Evolutionary conservation across 2,888 invertebrate genomes (phyloP), one percentile per base, ranked within the genome.

Genomic region (Cheilosia grossa): DNA sequence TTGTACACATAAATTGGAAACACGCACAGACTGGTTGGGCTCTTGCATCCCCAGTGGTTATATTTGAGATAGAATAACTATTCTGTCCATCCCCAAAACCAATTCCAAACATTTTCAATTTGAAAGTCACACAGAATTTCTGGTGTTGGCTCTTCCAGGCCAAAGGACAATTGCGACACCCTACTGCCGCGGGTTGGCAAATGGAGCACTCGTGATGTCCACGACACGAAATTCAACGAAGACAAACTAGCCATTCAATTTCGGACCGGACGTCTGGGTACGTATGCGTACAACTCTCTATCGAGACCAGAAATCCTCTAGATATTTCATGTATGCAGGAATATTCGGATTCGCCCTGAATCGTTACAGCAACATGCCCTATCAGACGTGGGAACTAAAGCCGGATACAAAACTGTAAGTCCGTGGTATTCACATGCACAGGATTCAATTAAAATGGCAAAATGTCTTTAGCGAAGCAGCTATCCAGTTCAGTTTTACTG

Each of bases 311-410:
- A 15, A 33, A 53, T 44, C 49, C 7, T 24, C 6, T 51, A 15
- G 13, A 51, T 24, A 58, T 70, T 24, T 3, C 10, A 1, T 58
- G 64, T 15, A 2, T 90, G 19, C 89, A 93, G 94, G 94, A 89
- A 94, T 94, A 0, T 95, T 96, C 82, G 97, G 95, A 0, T 93
- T 97, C 81, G 97, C 96, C 0, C 93, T 95, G 0, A 93, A 95
- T 78, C 94, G 95, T 66, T 97, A 96, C 91, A 94, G 95, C 74
- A 97, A 97, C 90, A 92, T 97, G 89, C 97, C 97, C 0, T 97
- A 95, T 90, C 97, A 97, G 90, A 95, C 95, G 0, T 97, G 97
- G 96, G 97, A 97, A 88, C 89, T 97, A 7, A 95, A 94, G 87
- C 97, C 97, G 0, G 94, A 95, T 89, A 92, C 93, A 0, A 92